These are phyloP conservation scores for Neomorphus geoffroyi DNA, from an alignment of 2,797 vertebrate species.

Conservation along the genomic window DNA sequence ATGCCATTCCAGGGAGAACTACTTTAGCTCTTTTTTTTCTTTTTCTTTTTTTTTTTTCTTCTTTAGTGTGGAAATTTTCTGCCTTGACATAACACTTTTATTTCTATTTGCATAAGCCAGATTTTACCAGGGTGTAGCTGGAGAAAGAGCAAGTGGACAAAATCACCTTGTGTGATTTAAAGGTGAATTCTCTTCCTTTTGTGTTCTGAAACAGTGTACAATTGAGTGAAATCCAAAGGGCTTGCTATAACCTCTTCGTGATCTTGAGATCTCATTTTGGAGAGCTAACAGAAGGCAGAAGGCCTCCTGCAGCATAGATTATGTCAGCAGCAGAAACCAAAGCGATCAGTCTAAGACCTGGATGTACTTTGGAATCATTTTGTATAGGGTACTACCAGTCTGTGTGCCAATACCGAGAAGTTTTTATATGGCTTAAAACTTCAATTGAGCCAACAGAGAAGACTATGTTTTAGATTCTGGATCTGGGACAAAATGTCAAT, in stretches of 20 bases:
- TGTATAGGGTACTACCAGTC: not conserved
- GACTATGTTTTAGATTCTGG: conserved; percentile 16
- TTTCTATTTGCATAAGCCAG: not conserved
- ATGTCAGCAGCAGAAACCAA: not conserved
- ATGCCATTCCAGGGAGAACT: not conserved
- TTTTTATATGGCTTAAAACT: not conserved
- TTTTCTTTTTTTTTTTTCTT: not conserved
- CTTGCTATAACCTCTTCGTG: not conserved
- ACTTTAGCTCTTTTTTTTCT: not conserved
- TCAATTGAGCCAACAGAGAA: not conserved
- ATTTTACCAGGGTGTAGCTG: not conserved
- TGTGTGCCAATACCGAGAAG: not conserved
- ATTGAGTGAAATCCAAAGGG: not conserved
- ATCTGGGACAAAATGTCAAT: conserved; percentile 26
- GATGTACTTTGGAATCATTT: not conserved
- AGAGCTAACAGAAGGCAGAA: conserved; percentile 28
- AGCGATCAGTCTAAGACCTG: conserved; percentile 8
- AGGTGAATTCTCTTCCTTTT: not conserved
- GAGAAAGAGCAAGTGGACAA: not conserved
- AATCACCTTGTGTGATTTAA: not conserved
- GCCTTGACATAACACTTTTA: not conserved
- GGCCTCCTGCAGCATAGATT: not conserved
- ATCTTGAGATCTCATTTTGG: conserved; percentile 1
- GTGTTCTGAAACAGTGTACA: not conserved
- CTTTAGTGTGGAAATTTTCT: not conserved